These are phyloP conservation scores for Calliopsis andreniformis DNA, from an alignment of 1,140 invertebrate genomes.

Conservation along the genomic window DNA sequence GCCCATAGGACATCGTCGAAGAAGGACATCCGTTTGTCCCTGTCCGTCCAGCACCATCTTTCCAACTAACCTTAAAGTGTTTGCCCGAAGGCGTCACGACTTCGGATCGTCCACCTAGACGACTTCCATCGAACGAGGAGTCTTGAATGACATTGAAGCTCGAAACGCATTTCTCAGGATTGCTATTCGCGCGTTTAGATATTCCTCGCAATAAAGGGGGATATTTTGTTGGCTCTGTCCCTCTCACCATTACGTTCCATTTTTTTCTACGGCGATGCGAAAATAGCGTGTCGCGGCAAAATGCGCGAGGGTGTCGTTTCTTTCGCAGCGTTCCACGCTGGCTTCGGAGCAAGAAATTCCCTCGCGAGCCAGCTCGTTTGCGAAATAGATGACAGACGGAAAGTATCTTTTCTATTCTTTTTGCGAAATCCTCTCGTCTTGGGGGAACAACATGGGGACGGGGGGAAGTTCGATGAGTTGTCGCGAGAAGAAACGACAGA, in stretches of 20 bases:
- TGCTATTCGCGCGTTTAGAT: background rate
- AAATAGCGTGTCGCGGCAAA: too few species aligned
- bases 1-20: slow-evolving; percentile 13
- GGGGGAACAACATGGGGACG: slow-evolving; percentile 25
- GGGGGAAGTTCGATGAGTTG: slow-evolving; percentile 37
- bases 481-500: slow-evolving; percentile 16
- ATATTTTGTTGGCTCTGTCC: too few species aligned
- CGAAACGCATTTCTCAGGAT: slow-evolving; percentile 17
- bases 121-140: slow-evolving; percentile 1
- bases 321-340: background rate
- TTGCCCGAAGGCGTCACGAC: slow-evolving; percentile 42
- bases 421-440: slow-evolving; percentile 14
- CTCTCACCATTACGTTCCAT: background rate
- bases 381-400: slow-evolving; percentile 46
- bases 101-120: slow-evolving; percentile 47
- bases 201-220: background rate
- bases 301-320: background rate
- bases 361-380: slow-evolving; percentile 35
- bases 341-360: slow-evolving; percentile 27
- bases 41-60: slow-evolving; percentile 42
- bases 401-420: slow-evolving; percentile 31
- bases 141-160: slow-evolving; percentile 49
- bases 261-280: background rate
- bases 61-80: slow-evolving; percentile 45
- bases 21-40: slow-evolving; percentile 61